phyloP scores from a whole-genome alignment of 1,140 invertebrate genomes.

The Pogonus chalceus region DNA sequence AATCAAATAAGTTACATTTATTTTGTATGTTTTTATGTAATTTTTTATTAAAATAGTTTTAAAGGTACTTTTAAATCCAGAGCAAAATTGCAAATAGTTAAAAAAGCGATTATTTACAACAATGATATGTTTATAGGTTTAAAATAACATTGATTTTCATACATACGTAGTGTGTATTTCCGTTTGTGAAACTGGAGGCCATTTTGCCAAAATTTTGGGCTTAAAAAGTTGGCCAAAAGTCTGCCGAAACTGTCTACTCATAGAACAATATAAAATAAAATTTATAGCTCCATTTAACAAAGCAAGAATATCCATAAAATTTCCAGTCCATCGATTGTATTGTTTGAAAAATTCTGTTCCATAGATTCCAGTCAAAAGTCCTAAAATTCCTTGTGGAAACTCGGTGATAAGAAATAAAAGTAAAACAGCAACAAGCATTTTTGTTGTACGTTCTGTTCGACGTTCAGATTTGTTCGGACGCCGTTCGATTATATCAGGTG shows the following conservation, averaged over 20 bases:
- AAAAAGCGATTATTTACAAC: no score
- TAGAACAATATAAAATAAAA: slow-evolving; percentile 89
- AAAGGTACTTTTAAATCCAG: no score
- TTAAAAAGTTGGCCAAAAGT: slow-evolving; percentile 71
- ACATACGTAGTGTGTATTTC: slow-evolving; percentile 45
- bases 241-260: slow-evolving; percentile 84
- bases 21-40: no score
- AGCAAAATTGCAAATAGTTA: no score
- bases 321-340: slow-evolving; percentile 72
- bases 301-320: slow-evolving; percentile 85
- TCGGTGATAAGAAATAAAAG: slow-evolving; percentile 79
- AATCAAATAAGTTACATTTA: no score
- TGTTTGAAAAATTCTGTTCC: slow-evolving; percentile 62
- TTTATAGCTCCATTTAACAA: slow-evolving; percentile 87
- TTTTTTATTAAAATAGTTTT: no score
- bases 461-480: slow-evolving; percentile 51
- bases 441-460: slow-evolving; percentile 74
- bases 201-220: slow-evolving; percentile 32
- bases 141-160: no score
- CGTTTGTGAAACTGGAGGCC: slow-evolving; percentile 36
- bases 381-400: slow-evolving; percentile 71
- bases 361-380: slow-evolving; percentile 58
- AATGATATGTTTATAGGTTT: no score
- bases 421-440: slow-evolving; percentile 80
- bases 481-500: slow-evolving; percentile 11